Base-by-base conservation (phyloP, 2,797 vertebrate genomes). In the Chaetophractus vellerosus region DNA sequence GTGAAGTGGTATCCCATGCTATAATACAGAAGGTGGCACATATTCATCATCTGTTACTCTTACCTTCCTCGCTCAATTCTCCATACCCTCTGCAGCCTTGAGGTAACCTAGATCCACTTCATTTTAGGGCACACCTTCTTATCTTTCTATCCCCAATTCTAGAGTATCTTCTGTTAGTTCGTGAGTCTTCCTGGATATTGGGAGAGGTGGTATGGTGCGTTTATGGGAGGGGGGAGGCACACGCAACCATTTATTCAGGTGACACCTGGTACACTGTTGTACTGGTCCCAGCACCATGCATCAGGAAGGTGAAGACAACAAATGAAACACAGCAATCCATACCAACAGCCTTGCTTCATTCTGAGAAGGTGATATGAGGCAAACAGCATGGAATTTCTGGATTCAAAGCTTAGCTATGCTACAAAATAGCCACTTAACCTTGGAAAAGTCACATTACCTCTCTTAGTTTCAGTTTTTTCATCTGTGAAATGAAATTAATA, bases 381-480 rank as follows among this genome's bases (percentile, higher is more conserved):
- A 48, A 48, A 91, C 23, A 36, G 18, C 59, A 52, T 68, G 36
- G 26, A n/a, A 63, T 76, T 94, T 68, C 7, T 14, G 18, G 57
- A 28, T 38, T 91, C 78, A 80, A 74, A 88, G 79, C 52, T 24
- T 45, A 38, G 7, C 33, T 72, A 48, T 10, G 16, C 61, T 50
- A 81, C 18, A 23, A 78, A 75, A 76, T 21, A 86, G 45, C 5
- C 33, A 41, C 24, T 41, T 28, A 61, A 89, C 33, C 12, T 83
- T 66, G 5, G 10, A 52, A 45, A 36, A 50, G n/a, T 52, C 66
- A 72, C 16, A 21, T 87, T 57, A 90, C 33, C 55, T 81, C 72
- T 74, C n/a, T 33, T 28, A 36, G 61, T 33, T 61, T 96, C 71
- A 63, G 64, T 71, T 82, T 96, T 66, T 31, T 57, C 57, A 26